Percentiles rank a stretch among this genome's conserved stretches.
These are phyloP conservation scores for Rhaphigaster nebulosa DNA, from an alignment of 2,888 invertebrate genomes.

Conservation along the genomic window DNA sequence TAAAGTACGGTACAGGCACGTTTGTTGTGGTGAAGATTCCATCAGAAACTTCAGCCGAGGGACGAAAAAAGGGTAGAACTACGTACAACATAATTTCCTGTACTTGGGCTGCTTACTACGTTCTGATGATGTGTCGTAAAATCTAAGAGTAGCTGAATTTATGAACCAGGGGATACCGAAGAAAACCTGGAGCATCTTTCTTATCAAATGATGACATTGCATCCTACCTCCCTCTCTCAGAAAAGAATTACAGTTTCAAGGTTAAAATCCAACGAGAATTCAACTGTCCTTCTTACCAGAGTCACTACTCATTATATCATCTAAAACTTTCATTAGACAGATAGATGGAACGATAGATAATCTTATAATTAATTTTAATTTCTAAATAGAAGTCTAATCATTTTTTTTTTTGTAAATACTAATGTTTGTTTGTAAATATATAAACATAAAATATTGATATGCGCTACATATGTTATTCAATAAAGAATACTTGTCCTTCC, in stretches of 20 bases:
- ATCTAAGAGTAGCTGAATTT: neutral
- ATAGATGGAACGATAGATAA: too few species aligned
- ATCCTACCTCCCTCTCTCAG: neutral
- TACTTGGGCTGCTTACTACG: neutral
- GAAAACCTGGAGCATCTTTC: neutral
- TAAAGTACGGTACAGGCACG: neutral
- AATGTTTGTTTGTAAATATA: too few species aligned
- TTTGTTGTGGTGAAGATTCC: neutral
- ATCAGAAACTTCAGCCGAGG: neutral
- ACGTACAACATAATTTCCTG: neutral
- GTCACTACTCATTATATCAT: too few species aligned
- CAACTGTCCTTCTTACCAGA: too few species aligned
- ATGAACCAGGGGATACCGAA: neutral
- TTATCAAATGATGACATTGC: neutral
- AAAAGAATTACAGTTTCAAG: neutral
- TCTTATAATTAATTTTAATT: too few species aligned
- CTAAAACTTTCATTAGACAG: too few species aligned
- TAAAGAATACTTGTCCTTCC: too few species aligned
- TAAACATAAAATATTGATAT: too few species aligned
- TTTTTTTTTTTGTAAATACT: too few species aligned
- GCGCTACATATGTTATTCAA: too few species aligned
- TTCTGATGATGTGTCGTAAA: slow-evolving; percentile 12
- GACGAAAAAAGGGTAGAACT: neutral
- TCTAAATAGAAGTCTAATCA: too few species aligned
- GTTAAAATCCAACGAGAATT: neutral